Evolutionary conservation across 2,113 vertebrate genomes (phyloP).

Genomic region (Tricholaema leucomelas): DNA sequence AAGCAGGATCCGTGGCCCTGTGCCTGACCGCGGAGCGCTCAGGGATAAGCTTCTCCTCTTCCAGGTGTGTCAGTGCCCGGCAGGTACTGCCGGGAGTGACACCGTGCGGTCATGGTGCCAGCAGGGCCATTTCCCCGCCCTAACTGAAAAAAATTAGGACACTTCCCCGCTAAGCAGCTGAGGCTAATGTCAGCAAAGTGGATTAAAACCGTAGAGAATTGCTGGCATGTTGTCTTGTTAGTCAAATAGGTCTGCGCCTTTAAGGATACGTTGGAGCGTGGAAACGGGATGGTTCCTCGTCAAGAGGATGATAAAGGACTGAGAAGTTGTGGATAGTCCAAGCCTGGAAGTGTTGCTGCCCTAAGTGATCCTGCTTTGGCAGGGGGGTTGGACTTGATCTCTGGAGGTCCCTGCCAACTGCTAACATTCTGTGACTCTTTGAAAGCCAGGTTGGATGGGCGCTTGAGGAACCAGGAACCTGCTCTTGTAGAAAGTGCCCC

Average conservation of each 20-base stretch:
- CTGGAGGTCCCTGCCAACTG: no score
- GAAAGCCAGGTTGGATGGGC: no score
- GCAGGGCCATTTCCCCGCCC: fast-evolving
- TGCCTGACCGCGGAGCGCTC: fast-evolving
- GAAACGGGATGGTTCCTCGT: not conserved
- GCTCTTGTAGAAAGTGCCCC: no score
- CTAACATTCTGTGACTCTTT: no score
- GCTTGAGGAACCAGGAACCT: no score
- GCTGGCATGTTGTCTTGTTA: fast-evolving
- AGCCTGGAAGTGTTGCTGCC: no score
- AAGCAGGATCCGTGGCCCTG: not conserved
- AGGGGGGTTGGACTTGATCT: no score
- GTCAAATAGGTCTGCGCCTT: not conserved
- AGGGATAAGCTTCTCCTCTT: not conserved
- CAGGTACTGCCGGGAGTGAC: not conserved
- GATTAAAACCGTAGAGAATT: not conserved
- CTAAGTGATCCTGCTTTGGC: no score
- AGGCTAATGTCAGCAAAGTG: not conserved
- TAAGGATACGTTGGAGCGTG: fast-evolving
- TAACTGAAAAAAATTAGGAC: not conserved
- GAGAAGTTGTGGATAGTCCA: no score
- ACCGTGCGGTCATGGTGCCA: fast-evolving
- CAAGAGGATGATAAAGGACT: no score
- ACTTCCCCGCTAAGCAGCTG: not conserved
- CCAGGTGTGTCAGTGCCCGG: not conserved